These are phyloP conservation scores for Minunthozetes semirufus DNA, from an alignment of 2,888 invertebrate species.

Conservation along the genomic window DNA sequence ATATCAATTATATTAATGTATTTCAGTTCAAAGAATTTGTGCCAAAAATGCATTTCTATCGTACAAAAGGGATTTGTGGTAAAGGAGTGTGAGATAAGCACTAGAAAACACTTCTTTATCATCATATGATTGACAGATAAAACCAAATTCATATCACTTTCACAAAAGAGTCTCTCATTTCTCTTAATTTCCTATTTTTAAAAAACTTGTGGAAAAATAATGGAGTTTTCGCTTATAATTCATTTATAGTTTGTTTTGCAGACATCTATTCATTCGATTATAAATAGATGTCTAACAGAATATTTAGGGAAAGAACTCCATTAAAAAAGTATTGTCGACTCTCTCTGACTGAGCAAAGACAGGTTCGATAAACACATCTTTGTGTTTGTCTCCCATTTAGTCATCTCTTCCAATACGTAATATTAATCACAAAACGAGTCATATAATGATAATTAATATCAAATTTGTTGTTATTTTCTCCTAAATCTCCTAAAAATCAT, in stretches of 20 bases:
- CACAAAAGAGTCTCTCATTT: background rate
- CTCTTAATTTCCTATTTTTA: background rate
- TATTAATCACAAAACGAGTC: too few species aligned
- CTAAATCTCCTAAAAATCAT: too few species aligned
- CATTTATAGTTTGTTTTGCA: background rate
- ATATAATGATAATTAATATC: too few species aligned
- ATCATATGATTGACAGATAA: constrained; percentile 11
- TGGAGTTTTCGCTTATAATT: constrained; percentile 12
- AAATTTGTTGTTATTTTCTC: too few species aligned
- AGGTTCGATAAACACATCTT: too few species aligned
- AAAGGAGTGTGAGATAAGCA: constrained; percentile 7
- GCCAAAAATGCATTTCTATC: constrained; percentile 15
- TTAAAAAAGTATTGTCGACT: too few species aligned
- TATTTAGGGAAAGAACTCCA: too few species aligned
- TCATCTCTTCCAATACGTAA: too few species aligned
- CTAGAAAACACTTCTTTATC: constrained; percentile 12
- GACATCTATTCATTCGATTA: too few species aligned
- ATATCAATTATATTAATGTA: background rate
- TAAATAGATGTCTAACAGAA: too few species aligned
- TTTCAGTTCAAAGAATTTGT: background rate
- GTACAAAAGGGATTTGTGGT: constrained; percentile 5
- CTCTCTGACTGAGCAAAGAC: too few species aligned
- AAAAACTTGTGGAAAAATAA: constrained; percentile 1
- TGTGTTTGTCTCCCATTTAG: too few species aligned
- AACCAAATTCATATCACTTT: constrained; percentile 20